These are phyloP conservation scores for Nothobranchius kuhntae DNA, from an alignment of 2,113 vertebrate species.

Conservation along the genomic window DNA sequence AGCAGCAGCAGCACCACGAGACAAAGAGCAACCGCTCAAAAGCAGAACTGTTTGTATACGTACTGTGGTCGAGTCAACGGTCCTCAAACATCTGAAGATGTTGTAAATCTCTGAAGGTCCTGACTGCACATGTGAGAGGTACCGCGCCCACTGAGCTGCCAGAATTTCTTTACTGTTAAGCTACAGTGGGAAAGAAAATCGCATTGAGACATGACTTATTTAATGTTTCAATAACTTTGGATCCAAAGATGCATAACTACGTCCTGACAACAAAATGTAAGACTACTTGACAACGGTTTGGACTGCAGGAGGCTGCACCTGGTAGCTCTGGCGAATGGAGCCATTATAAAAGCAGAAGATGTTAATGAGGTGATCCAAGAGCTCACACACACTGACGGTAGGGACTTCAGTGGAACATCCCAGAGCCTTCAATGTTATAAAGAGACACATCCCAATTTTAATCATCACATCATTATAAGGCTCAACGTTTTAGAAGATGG, in stretches of 20 bases:
- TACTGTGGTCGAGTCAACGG: constrained; percentile 88
- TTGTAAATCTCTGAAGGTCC: constrained; percentile 83
- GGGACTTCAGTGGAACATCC: constrained; percentile 86
- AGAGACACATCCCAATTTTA: constrained; percentile 1
- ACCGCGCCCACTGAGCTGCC: constrained; percentile 81
- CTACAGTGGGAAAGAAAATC: constrained; percentile 55
- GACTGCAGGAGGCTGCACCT: constrained; percentile 69
- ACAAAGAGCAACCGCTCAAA: neutral
- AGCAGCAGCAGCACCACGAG: neutral
- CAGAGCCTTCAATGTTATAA: constrained; percentile 80
- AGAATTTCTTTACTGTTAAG: constrained; percentile 68
- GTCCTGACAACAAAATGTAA: no score
- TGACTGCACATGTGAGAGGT: constrained; percentile 81
- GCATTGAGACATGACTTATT: neutral
- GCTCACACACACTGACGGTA: constrained; percentile 83
- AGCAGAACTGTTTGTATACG: constrained; percentile 18
- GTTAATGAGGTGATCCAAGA: constrained; percentile 87
- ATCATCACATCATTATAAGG: neutral
- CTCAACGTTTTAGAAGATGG: neutral
- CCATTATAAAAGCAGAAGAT: constrained; percentile 92
- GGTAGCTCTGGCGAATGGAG: constrained; percentile 81
- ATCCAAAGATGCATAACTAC: no score
- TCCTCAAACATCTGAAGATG: constrained; percentile 87
- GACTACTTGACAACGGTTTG: no score
- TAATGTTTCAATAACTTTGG: no score